Evolutionary conservation across 1,140 invertebrate genomes (phyloP).

Genomic region (Philaenus spumarius): DNA sequence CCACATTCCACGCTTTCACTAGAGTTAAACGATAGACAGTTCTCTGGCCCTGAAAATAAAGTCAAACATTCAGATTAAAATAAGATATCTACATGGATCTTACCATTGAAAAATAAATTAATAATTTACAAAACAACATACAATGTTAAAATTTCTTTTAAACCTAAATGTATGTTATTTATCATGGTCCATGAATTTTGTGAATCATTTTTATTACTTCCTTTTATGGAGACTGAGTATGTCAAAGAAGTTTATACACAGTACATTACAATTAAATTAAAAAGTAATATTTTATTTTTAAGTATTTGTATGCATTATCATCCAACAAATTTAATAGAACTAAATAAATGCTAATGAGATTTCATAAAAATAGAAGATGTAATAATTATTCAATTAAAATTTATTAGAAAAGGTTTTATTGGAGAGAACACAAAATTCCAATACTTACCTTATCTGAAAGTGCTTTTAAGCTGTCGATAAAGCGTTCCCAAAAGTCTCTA

Average conservation of each 20-base stretch:
- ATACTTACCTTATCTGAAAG: slow-evolving; percentile 43
- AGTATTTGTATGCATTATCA: no score
- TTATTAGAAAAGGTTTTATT: not conserved
- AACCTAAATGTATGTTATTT: no score
- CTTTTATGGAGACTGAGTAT: no score
- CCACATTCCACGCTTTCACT: slow-evolving; percentile 56
- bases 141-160: not conserved
- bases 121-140: not conserved
- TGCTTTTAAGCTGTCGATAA: slow-evolving; percentile 49
- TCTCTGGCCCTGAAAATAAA: slow-evolving; percentile 43
- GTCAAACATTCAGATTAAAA: no score
- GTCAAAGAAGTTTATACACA: no score
- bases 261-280: no score
- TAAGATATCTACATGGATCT: no score
- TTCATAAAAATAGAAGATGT: not conserved
- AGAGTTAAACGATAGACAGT: slow-evolving; percentile 58
- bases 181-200: no score
- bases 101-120: not conserved
- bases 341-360: not conserved
- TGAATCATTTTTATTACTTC: no score
- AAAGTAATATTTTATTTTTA: no score
- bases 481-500: slow-evolving; percentile 56
- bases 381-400: not conserved
- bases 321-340: no score
- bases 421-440: slow-evolving; percentile 11